Percentiles rank a stretch among this genome's conserved stretches.
Evolutionary conservation across 2,888 invertebrate genomes (phyloP).

Genomic region (Mayetiola destructor): DNA sequence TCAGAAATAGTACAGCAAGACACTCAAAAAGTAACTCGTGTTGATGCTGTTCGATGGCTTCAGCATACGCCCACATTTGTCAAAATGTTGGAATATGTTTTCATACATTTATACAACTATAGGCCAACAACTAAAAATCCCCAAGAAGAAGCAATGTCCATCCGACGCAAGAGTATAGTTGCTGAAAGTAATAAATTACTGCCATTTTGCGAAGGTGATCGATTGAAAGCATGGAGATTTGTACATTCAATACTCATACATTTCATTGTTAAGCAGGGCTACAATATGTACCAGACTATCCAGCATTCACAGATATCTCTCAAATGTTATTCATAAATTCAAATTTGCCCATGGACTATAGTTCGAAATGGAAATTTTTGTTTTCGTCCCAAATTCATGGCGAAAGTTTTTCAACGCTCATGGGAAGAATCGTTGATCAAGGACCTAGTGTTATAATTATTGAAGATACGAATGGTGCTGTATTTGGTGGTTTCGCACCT

Average conservation of each 20-base stretch:
- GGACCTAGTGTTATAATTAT: conserved; percentile 73
- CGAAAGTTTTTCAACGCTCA: conserved; percentile 74
- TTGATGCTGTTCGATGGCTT: conserved; percentile 32
- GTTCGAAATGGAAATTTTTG: conserved; percentile 71
- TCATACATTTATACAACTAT: conserved; percentile 38
- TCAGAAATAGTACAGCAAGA: conserved; percentile 28
- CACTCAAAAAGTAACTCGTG: conserved; percentile 25
- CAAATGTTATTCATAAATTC: conserved; percentile 70
- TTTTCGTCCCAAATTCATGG: conserved; percentile 80
- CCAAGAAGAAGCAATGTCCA: conserved; percentile 17
- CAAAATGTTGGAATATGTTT: conserved; percentile 41
- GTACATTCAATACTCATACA: neutral
- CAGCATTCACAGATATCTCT: conserved; percentile 57
- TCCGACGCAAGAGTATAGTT: conserved; percentile 19
- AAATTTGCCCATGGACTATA: conserved; percentile 57
- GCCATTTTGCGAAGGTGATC: conserved; percentile 19
- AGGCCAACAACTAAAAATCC: conserved; percentile 21
- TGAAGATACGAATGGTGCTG: conserved; percentile 63
- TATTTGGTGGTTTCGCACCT: conserved; percentile 84
- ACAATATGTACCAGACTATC: conserved; percentile 60
- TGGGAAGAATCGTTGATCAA: conserved; percentile 58
- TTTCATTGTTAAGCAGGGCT: too few relatives aligned
- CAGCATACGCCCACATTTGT: conserved; percentile 38
- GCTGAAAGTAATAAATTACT: conserved; percentile 25
- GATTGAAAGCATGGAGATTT: neutral